Conservation (phyloP, 2,888 invertebrate species). For the Selenia dentaria region DNA sequence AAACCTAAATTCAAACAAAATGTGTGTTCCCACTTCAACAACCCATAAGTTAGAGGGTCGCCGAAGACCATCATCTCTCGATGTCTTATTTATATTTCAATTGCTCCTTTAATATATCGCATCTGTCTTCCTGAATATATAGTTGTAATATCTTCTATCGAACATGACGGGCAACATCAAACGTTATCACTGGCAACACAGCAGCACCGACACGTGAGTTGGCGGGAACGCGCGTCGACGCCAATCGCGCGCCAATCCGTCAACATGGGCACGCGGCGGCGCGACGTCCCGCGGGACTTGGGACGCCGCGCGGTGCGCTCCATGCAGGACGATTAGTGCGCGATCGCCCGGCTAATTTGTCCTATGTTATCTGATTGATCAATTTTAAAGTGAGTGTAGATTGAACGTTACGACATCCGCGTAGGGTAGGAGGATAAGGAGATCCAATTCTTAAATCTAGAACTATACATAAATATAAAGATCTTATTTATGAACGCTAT, state of each 20-base stretch:
- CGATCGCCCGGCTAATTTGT: slow-evolving; percentile 59
- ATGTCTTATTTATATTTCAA: neutral
- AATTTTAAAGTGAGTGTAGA: slow-evolving; percentile 5
- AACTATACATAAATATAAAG: no score
- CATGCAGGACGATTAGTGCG: slow-evolving; percentile 40
- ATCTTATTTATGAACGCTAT: no score
- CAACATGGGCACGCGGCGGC: no score
- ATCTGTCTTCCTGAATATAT: neutral
- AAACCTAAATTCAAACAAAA: no score
- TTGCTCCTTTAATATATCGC: neutral
- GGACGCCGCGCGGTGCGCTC: slow-evolving; percentile 37
- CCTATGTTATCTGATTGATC: slow-evolving; percentile 26
- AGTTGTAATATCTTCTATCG: slow-evolving; percentile 6
- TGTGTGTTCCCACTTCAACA: no score
- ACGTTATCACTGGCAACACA: slow-evolving; percentile 38
- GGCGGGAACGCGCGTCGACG: slow-evolving; percentile 49
- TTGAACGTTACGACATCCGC: no score
- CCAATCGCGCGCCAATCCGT: slow-evolving; percentile 71
- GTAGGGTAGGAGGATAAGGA: no score
- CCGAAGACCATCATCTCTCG: neutral
- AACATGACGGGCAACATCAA: slow-evolving; percentile 21
- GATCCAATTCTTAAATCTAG: no score
- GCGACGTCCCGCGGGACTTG: slow-evolving; percentile 58
- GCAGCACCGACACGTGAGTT: slow-evolving; percentile 45
- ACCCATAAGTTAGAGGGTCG: no score